Evolutionary conservation across 2,888 invertebrate genomes (phyloP).

Genomic region (Drosophila setosimentum): DNA sequence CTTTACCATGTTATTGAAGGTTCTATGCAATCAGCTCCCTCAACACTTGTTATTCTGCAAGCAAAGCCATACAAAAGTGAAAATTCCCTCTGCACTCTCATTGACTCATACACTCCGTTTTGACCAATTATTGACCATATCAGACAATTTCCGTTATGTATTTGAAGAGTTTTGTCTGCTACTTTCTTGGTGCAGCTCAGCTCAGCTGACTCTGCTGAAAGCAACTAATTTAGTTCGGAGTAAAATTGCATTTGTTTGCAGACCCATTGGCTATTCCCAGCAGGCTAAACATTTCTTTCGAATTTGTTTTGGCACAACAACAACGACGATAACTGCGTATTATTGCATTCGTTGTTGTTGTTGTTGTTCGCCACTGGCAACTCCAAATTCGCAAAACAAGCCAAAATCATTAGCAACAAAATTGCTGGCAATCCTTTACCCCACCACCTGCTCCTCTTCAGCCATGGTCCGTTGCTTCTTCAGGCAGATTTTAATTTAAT

Average conservation of each 20-base stretch:
- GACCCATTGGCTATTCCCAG: constrained; percentile 47
- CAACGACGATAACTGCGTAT: constrained; percentile 1
- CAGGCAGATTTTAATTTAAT: constrained; percentile 70
- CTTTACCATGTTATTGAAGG: neutral
- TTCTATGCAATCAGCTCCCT: neutral
- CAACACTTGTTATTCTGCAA: neutral
- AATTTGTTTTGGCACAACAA: constrained; percentile 44
- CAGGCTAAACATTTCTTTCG: constrained; percentile 64
- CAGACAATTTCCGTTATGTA: constrained; percentile 49
- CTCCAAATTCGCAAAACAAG: constrained; percentile 70
- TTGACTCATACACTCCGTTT: constrained; percentile 15
- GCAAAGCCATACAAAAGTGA: constrained; percentile 20
- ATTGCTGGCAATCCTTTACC: constrained; percentile 44
- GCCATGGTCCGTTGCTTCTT: constrained; percentile 13
- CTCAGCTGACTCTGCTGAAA: constrained; percentile 15
- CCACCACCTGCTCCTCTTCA: neutral
- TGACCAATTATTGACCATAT: constrained; percentile 68
- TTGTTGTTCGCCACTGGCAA: constrained; percentile 33
- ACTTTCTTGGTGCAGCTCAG: neutral
- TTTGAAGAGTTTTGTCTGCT: constrained; percentile 21
- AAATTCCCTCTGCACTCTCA: neutral
- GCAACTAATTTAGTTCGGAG: constrained; percentile 65
- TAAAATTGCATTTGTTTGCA: constrained; percentile 71
- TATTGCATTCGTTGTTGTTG: constrained; percentile 19
- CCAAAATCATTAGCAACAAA: constrained; percentile 77